Base-by-base conservation (phyloP, 2,888 invertebrate species). In the Lacanobia oleracea region DNA sequence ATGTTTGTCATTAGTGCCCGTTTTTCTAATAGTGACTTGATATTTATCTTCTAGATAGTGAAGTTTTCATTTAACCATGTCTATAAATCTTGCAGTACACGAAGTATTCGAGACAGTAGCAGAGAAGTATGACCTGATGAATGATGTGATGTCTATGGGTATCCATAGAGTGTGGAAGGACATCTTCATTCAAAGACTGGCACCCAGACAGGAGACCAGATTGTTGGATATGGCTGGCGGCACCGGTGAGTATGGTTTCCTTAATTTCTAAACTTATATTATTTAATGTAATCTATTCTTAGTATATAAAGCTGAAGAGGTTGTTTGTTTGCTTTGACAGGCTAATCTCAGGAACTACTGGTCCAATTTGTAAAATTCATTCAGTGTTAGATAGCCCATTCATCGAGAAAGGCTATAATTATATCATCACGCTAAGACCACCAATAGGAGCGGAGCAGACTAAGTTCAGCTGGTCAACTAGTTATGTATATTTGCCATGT, bases 131-230 rank as follows among this genome's bases (percentile, higher is more conserved):
- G 99, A 99, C 92, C 88, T 98, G 71, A 99, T 99, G 99, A 99
- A 99, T 91, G 99, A 99, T 96, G 97, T 97, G 1, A 99, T 99
- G 99, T 99, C 99, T 66, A 95, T 98, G 78, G 99, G 99, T 9
- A 97, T 99, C 74, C 99, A 99, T 93, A 96, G 99, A 59, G 82
- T 99, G 4, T 99, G 99, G 99, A 99, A 99, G 92, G 99, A 99
- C 91, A 97, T 97, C 67, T 99, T 99, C 88, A 97, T 99, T 77
- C 96, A 97, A 71, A 96, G 97, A 60, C 94, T 99, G 59, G 97
- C 97, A 3, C 98, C 99, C 0, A 97, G 97, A 6, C 97, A 97
- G 64, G 98, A 97, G 73, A 98, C 97, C 40, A 97, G 96, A 82
- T 95, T 99, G 7, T 93, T 99, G 21, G 99, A 99, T 94, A 98